Percentiles rank a stretch among this genome's conserved stretches.
Evolutionary conservation across 2,113 vertebrate genomes (phyloP).

Genomic region (Syngnathus floridae): DNA sequence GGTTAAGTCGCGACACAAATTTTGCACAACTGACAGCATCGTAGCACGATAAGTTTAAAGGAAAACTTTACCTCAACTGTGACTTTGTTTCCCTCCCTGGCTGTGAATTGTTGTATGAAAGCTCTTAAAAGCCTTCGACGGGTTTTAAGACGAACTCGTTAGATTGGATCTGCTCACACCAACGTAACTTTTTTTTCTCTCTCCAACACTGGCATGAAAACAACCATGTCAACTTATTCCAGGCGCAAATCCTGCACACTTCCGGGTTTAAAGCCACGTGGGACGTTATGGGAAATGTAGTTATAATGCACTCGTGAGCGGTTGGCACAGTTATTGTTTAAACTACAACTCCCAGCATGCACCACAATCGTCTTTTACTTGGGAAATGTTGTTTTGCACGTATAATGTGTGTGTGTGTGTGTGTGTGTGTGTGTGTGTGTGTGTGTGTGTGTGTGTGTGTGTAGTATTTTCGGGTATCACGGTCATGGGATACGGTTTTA

Average conservation of each 20-base stretch:
- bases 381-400: conserved; percentile 39
- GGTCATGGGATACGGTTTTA: conserved; percentile 1
- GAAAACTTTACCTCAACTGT: not conserved
- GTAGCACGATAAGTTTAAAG: not conserved
- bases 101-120: conserved; percentile 14
- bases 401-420: too few relatives aligned
- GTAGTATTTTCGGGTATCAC: not conserved
- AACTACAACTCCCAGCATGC: conserved; percentile 36
- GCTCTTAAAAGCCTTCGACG: conserved; percentile 30
- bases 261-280: conserved; percentile 32
- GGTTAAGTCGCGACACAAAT: not conserved
- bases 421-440: too few relatives aligned
- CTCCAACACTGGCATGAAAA: conserved; percentile 33
- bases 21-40: not conserved
- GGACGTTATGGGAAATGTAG: conserved; percentile 34
- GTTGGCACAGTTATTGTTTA: rapidly evolving
- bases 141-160: conserved; percentile 16
- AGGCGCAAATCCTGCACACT: conserved; percentile 34
- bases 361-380: rapidly evolving
- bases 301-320: not conserved
- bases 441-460: too few relatives aligned
- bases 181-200: conserved; percentile 32
- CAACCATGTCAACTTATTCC: conserved; percentile 61
- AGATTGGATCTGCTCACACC: conserved; percentile 9
- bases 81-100: not conserved